These are phyloP conservation scores for Calephelis nemesis DNA, from an alignment of 1,140 invertebrate genomes.

Conservation along the genomic window DNA sequence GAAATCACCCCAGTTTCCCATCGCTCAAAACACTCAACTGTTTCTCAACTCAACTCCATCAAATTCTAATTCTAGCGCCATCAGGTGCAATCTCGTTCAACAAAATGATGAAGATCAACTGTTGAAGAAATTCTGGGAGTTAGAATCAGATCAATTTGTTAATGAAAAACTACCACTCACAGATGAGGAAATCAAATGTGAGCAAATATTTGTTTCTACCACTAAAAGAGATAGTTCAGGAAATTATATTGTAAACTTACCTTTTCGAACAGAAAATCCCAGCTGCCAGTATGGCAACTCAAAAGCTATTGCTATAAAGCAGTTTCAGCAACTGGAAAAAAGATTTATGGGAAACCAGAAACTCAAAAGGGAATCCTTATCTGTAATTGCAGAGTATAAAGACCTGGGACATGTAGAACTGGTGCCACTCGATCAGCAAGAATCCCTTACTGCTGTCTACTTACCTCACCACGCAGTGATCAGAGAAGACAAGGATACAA, in stretches of 20 bases:
- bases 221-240: neutral
- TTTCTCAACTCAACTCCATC: neutral
- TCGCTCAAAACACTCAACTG: slow-evolving; percentile 22
- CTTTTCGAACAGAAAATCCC: neutral
- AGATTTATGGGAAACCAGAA: neutral
- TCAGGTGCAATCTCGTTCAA: neutral
- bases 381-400: slow-evolving; percentile 24
- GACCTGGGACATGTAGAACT: slow-evolving; percentile 11
- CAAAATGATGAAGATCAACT: neutral
- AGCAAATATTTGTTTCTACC: neutral
- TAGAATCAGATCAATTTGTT: neutral
- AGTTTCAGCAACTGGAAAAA: slow-evolving; percentile 13
- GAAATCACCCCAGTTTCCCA: neutral
- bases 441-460: slow-evolving; percentile 18
- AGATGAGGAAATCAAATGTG: neutral
- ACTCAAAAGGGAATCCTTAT: neutral
- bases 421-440: slow-evolving; percentile 4
- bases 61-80: neutral
- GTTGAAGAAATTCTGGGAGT: neutral
- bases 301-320: neutral
- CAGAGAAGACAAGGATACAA: slow-evolving; percentile 27
- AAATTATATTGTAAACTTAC: neutral
- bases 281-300: neutral
- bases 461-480: slow-evolving; percentile 30
- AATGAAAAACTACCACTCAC: neutral